A percentile compares a stretch with the other conserved stretches of the same genome.
Evolutionary conservation across 2,888 invertebrate genomes (phyloP).

Genomic region (Metallyticus violacea): DNA sequence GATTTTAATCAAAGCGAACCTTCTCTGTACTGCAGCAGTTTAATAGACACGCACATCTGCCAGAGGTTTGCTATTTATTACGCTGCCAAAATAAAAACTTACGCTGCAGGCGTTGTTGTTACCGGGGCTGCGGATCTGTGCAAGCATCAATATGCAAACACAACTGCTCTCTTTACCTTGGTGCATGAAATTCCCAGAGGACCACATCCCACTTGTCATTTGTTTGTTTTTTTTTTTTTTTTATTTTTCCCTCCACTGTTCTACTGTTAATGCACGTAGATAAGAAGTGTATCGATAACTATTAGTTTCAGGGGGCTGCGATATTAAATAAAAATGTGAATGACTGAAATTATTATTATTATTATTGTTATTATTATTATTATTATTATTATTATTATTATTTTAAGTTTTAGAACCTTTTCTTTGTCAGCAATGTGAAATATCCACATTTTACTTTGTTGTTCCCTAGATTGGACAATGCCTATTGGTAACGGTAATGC

Average conservation of each 20-base stretch:
- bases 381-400: neutral
- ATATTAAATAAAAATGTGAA: too few species aligned
- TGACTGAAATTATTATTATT: too few species aligned
- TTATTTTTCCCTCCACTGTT: neutral
- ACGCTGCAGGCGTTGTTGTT: neutral
- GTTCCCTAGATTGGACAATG: too few species aligned
- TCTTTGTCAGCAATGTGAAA: too few species aligned
- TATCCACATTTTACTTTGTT: too few species aligned
- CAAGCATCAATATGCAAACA: neutral
- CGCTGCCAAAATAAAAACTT: neutral
- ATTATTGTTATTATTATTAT: neutral
- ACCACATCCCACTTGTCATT: too few species aligned
- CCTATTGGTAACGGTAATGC: too few species aligned
- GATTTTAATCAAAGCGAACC: neutral
- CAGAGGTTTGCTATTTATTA: neutral
- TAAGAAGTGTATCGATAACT: too few species aligned
- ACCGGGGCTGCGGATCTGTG: neutral
- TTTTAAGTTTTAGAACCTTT: too few species aligned
- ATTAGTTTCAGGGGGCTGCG: too few species aligned
- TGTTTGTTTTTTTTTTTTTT: too few species aligned
- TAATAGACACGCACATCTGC: neutral
- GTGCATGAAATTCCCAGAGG: neutral
- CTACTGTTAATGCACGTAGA: neutral
- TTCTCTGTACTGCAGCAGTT: neutral
- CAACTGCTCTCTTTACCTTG: neutral